Conservation (phyloP, 2,113 vertebrate species). For the Tetrao urogallus region DNA sequence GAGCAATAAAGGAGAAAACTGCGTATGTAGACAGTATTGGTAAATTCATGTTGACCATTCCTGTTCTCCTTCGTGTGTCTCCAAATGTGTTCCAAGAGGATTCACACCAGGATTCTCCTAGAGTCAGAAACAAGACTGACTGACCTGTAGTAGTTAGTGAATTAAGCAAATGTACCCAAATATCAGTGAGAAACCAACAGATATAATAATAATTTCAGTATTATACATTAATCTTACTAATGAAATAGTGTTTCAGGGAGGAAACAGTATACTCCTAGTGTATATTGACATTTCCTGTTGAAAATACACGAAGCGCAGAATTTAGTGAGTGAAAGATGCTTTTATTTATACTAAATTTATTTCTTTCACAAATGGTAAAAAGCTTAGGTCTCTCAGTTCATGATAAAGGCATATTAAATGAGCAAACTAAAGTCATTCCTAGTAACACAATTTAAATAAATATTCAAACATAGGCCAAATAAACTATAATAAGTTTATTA, state of each 20-base stretch:
- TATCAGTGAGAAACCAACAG: background rate
- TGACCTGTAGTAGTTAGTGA: background rate
- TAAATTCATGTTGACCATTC: background rate
- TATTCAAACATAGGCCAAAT: constrained; percentile 15
- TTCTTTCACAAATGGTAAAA: background rate
- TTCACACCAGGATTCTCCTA: background rate
- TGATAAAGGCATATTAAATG: background rate
- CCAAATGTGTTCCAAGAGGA: background rate
- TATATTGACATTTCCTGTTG: background rate
- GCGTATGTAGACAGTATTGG: background rate
- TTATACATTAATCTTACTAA: background rate
- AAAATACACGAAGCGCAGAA: background rate
- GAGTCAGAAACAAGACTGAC: background rate
- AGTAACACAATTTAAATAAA: constrained; percentile 14
- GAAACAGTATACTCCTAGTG: background rate
- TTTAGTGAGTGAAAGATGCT: background rate
- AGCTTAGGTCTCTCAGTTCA: background rate
- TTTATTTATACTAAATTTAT: background rate
- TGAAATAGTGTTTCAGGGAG: background rate
- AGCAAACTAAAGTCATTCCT: constrained; percentile 17
- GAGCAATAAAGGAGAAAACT: background rate
- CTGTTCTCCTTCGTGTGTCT: background rate
- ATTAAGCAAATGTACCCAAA: background rate
- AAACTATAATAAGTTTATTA: background rate
- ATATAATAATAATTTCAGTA: background rate